Conservation (phyloP, 2,113 vertebrate genomes). For the Chaenocephalus aceratus region DNA sequence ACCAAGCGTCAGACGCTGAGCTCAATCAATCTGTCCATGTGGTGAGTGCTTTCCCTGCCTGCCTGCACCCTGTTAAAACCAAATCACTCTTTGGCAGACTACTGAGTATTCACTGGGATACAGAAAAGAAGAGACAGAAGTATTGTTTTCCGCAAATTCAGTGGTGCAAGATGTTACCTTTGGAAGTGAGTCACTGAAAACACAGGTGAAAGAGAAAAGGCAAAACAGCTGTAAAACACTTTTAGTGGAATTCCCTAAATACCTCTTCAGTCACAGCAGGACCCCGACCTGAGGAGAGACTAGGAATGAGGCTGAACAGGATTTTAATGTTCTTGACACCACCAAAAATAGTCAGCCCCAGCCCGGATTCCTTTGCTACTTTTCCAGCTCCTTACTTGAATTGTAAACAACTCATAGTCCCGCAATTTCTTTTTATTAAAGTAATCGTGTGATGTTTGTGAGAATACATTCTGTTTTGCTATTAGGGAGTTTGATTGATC, state of each 20-base stretch:
- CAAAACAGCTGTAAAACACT: not conserved
- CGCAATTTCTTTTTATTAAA: too few species aligned
- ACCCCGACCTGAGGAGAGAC: not conserved
- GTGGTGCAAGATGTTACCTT: not conserved
- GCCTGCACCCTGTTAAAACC: conserved; percentile 57
- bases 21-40: conserved; percentile 92
- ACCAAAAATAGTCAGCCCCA: not conserved
- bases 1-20: conserved; percentile 85
- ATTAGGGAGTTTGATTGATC: too few species aligned
- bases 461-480: too few species aligned
- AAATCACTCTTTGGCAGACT: conserved; percentile 65
- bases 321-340: not conserved
- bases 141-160: not conserved
- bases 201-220: not conserved
- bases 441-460: too few species aligned
- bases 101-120: not conserved
- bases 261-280: not conserved
- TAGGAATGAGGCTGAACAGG: not conserved
- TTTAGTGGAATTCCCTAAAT: not conserved
- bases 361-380: not conserved
- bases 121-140: not conserved
- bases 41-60: conserved; percentile 85
- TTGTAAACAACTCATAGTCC: not conserved
- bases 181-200: not conserved
- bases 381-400: not conserved